Percentiles rank a stretch among this genome's conserved stretches.
Evolutionary conservation across 2,113 vertebrate species (phyloP).

Genomic region (Cebus imitator): DNA sequence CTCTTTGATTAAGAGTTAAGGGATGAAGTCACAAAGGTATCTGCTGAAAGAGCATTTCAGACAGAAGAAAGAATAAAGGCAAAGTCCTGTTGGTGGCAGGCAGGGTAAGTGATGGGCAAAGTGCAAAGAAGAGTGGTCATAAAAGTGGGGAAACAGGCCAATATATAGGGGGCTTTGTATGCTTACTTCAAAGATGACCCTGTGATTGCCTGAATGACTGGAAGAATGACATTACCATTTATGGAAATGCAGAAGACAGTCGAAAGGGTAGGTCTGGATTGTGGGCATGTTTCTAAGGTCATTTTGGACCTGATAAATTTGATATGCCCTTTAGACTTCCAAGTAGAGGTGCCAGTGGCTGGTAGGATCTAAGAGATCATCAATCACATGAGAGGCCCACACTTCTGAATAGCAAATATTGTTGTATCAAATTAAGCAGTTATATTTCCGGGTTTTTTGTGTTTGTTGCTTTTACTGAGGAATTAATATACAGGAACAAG

Average conservation of each 20-base stretch:
- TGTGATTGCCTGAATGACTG: background rate
- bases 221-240: background rate
- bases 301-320: background rate
- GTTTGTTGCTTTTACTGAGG: background rate
- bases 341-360: background rate
- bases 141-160: background rate
- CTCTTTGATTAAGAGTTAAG: background rate
- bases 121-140: background rate
- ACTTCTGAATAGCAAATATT: constrained; percentile 1
- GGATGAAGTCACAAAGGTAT: background rate
- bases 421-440: background rate
- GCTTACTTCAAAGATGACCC: background rate
- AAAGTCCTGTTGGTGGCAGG: background rate
- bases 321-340: background rate
- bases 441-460: background rate
- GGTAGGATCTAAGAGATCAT: background rate
- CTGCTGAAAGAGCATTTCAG: background rate
- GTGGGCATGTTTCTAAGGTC: background rate
- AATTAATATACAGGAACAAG: background rate
- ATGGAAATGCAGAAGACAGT: background rate
- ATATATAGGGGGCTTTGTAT: background rate
- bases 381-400: background rate
- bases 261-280: background rate
- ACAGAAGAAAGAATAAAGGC: background rate
- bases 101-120: background rate